A percentile compares a stretch with the other conserved stretches of the same genome.
These are phyloP conservation scores for Anneissia japonica DNA, from an alignment of 35 echinoderm and acorn worm species.

Conservation along the genomic window DNA sequence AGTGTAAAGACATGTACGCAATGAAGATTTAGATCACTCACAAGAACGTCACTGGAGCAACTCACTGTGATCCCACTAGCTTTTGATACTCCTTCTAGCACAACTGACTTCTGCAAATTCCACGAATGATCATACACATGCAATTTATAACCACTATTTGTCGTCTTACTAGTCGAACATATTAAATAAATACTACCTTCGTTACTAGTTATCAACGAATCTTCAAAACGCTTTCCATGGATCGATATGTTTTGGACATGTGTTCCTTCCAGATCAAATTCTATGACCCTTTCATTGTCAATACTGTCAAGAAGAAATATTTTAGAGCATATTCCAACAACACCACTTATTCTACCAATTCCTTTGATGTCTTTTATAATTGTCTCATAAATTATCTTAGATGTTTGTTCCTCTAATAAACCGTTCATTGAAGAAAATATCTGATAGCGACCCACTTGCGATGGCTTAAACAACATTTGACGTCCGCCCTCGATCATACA, in stretches of 20 bases:
- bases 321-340: background rate
- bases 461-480: background rate
- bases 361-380: background rate
- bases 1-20: background rate
- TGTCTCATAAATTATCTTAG: background rate
- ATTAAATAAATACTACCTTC: background rate
- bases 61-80: background rate
- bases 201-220: background rate
- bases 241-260: background rate
- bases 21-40: background rate
- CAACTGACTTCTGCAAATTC: background rate
- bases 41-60: background rate
- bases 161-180: background rate
- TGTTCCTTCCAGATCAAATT: background rate
- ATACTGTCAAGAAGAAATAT: background rate
- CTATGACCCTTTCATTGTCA: background rate
- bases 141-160: background rate
- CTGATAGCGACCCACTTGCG: background rate
- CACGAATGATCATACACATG: background rate
- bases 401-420: background rate
- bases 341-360: background rate
- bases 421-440: background rate
- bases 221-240: background rate
- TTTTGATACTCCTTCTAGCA: background rate
- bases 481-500: background rate